Base-by-base conservation (phyloP, 2,113 vertebrate genomes). In the Petrocephalus zakoni region DNA sequence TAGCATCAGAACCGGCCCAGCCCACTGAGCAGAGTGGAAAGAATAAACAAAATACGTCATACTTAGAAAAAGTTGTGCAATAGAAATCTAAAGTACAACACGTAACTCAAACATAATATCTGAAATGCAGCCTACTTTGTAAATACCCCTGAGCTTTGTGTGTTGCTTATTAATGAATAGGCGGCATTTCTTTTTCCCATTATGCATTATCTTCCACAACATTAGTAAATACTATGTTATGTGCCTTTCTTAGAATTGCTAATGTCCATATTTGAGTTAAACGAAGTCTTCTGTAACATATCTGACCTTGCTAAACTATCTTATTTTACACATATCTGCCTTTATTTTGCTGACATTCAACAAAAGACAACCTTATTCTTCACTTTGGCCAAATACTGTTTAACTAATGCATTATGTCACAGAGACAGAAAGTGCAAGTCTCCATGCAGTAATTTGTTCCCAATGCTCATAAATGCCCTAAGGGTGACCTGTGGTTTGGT, bases 1-100 rank as follows among this genome's bases (percentile, higher is more conserved):
- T 87, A 22, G 29, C 19, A 46, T 37, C 29, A 3, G 46, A 89
- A 5, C 86, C 88, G 15, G 34, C 93, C 92, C 92, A 92, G 88
- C 81, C 47, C 4, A 8, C 11, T 53, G 5, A 37, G 21, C 53
- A 86, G 2, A 46, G 15, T 8, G 34, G 11, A 17, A 15, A 37
- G 1, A 75, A 19, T 37, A 1, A 15, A 17, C 29, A 72, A 72
- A 72, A 34, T 75, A 75, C 11, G 3, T 75, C 15, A 37, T 75
- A 75, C 15, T 75, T 75, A 19, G 5, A 42, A 13, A 75, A 37
- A 75, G 68, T 19, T 37, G 61, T 64, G n/a, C n/a, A 64, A 64
- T 75, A 75, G 68, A 75, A 75, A 75, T 37, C 29, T 37, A 55
- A 15, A 10, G 9, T 13, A 15, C 5, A 75, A 42, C 5, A 37